phyloP scores from a whole-genome alignment of 2,113 vertebrate genomes.

The Toxotes jaculatrix region DNA sequence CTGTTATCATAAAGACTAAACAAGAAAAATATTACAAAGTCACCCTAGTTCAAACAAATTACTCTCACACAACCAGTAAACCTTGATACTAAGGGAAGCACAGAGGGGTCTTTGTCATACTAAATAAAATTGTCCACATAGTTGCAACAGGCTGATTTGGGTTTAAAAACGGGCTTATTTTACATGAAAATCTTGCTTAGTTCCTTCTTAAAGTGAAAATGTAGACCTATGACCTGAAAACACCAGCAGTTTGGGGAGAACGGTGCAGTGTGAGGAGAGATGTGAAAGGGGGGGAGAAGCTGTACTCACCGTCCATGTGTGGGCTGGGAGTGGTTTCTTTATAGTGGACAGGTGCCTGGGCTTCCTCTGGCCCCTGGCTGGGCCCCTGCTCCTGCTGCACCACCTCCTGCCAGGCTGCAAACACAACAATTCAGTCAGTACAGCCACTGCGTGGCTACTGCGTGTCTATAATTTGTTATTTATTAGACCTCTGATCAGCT shows the following conservation, averaged over 20 bases:
- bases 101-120: no score
- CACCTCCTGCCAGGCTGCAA: constrained; percentile 92
- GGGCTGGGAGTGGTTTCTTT: constrained; percentile 85
- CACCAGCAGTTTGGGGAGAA: not conserved
- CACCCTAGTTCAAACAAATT: no score
- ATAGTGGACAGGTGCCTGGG: constrained; percentile 85
- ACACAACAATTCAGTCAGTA: constrained; percentile 19
- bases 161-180: not conserved
- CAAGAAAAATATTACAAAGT: not conserved
- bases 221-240: not conserved
- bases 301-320: constrained; percentile 86
- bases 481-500: not conserved
- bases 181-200: not conserved
- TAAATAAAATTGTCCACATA: no score
- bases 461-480: not conserved
- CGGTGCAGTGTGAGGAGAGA: not conserved
- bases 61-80: no score
- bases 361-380: constrained; percentile 58
- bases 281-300: not conserved
- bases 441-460: not conserved
- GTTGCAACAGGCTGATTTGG: not conserved
- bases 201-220: not conserved
- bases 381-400: constrained; percentile 78
- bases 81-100: no score
- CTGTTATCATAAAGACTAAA: not conserved